phyloP scores from a whole-genome alignment of 1,140 invertebrate species.

The Ceratina calcarata region DNA sequence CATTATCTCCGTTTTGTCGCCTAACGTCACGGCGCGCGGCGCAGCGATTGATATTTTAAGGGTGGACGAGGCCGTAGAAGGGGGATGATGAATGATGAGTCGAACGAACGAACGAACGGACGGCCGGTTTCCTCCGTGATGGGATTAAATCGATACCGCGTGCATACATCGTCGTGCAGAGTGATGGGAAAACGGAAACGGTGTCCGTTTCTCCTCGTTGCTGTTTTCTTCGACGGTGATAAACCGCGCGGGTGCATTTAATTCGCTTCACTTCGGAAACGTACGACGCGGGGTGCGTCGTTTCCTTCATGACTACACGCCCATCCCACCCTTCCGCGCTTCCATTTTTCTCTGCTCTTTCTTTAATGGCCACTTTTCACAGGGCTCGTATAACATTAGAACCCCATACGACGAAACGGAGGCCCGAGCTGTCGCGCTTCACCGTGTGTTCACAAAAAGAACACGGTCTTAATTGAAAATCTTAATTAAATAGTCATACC shows the following conservation, averaged over 20 bases:
- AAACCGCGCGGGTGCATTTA: conserved; percentile 56
- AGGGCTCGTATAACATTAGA: conserved; percentile 55
- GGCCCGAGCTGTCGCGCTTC: neutral
- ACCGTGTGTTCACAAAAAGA: too few relatives aligned
- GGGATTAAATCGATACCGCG: conserved; percentile 52
- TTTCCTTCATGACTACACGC: conserved; percentile 13
- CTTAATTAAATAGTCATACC: too few relatives aligned
- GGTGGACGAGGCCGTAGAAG: neutral
- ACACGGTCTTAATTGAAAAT: too few relatives aligned
- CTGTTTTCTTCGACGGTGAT: neutral
- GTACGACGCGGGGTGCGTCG: conserved; percentile 13
- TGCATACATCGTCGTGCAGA: conserved; percentile 30
- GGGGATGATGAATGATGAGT: conserved; percentile 20
- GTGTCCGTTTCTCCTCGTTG: neutral
- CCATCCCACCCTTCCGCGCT: neutral
- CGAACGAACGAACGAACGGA: too few relatives aligned
- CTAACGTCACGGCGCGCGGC: neutral
- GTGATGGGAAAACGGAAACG: conserved; percentile 43
- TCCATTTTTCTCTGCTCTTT: conserved; percentile 39
- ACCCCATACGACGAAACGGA: conserved; percentile 37
- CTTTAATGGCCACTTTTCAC: conserved; percentile 61
- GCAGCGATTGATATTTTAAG: conserved; percentile 14
- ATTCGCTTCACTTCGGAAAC: conserved; percentile 54
- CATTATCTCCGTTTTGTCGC: conserved; percentile 2
- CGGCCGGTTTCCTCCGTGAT: conserved; percentile 20